A percentile compares a stretch with the other conserved stretches of the same genome.
These are phyloP conservation scores for Botrylloides violaceus DNA, from an alignment of 23 tunicate species.

Conservation along the genomic window DNA sequence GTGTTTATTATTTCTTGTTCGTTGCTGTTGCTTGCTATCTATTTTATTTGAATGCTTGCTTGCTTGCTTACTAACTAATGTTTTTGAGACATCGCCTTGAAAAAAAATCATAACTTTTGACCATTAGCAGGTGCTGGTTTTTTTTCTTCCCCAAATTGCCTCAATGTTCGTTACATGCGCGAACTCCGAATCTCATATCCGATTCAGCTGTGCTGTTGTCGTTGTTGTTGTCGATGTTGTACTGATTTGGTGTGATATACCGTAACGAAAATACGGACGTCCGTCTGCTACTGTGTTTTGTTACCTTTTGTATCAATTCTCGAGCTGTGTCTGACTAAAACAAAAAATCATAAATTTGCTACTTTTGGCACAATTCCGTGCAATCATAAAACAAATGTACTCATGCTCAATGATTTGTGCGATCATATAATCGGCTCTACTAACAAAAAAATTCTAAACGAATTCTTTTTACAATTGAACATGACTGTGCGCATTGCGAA, in stretches of 20 bases:
- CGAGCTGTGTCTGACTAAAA: neutral
- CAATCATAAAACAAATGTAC: neutral
- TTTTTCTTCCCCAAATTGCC: no score
- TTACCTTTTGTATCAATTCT: neutral
- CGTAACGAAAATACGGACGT: neutral
- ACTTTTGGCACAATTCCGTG: constrained; percentile 2
- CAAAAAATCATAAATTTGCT: neutral
- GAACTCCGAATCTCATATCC: no score
- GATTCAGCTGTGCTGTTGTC: no score
- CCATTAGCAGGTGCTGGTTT: no score
- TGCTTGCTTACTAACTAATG: neutral
- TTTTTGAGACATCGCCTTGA: neutral
- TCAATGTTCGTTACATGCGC: no score
- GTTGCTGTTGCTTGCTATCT: neutral
- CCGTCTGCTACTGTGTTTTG: neutral
- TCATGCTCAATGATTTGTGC: neutral
- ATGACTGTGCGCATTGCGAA: constrained; percentile 1
- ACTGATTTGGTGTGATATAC: no score
- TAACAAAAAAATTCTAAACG: neutral
- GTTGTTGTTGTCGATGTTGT: no score
- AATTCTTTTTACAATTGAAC: neutral
- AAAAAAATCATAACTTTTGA: neutral
- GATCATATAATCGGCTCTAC: neutral
- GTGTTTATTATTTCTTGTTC: neutral
- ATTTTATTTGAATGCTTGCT: neutral